These are phyloP conservation scores for Tapirus indicus DNA, from an alignment of 2,797 vertebrate species.

Conservation along the genomic window DNA sequence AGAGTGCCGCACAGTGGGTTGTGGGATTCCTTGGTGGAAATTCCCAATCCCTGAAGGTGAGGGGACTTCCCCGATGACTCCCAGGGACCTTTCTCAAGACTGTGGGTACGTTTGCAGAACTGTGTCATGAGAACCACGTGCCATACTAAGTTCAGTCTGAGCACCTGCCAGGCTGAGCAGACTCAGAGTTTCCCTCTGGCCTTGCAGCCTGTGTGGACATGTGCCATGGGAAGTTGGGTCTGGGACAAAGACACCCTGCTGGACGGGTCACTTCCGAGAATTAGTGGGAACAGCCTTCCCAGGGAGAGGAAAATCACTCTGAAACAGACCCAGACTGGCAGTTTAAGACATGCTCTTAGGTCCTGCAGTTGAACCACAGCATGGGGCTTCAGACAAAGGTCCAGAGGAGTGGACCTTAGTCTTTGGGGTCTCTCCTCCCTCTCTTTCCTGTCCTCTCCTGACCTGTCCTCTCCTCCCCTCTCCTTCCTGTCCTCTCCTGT, in stretches of 20 bases:
- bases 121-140: background rate
- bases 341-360: background rate
- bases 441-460: background rate
- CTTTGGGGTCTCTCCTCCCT: background rate
- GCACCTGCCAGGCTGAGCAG: background rate
- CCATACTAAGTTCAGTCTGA: background rate
- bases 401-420: background rate
- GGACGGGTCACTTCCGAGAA: background rate
- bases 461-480: background rate
- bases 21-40: background rate
- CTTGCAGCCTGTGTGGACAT: background rate
- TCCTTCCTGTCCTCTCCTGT: background rate
- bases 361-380: background rate
- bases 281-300: background rate
- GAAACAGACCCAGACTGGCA: background rate
- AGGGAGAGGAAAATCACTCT: background rate
- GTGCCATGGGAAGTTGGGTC: background rate
- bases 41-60: background rate
- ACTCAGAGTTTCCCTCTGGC: background rate
- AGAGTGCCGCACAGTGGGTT: background rate
- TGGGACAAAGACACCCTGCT: background rate
- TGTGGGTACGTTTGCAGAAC: background rate
- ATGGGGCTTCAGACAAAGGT: background rate
- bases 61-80: background rate
- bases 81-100: background rate